Evolutionary conservation across 2,113 vertebrate genomes (phyloP).

Genomic region (Rhinogobius similis): DNA sequence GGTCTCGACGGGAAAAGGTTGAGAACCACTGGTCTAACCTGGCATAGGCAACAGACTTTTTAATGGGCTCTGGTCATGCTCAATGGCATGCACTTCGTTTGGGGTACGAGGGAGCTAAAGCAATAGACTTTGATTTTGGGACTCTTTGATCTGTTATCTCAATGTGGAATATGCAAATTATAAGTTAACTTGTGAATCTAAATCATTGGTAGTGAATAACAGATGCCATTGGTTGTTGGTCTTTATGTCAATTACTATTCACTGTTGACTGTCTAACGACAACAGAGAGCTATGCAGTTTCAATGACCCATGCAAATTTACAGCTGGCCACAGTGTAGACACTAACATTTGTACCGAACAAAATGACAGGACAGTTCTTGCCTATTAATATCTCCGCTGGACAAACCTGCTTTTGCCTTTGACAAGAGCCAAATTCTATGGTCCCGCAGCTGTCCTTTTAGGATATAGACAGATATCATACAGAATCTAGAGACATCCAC

Average conservation of each 20-base stretch:
- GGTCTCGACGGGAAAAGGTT: too few species aligned
- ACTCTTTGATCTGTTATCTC: neutral
- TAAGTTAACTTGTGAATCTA: neutral
- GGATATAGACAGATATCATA: neutral
- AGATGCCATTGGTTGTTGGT: neutral
- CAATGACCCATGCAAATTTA: neutral
- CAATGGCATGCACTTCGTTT: neutral
- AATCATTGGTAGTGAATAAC: neutral
- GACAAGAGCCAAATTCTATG: neutral
- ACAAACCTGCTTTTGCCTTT: conserved; percentile 1
- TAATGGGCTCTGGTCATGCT: neutral
- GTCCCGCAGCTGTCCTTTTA: conserved; percentile 22
- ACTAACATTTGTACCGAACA: neutral
- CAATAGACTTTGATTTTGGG: neutral
- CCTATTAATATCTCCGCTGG: neutral
- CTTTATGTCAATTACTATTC: neutral
- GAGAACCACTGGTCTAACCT: too few species aligned
- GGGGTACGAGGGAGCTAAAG: neutral
- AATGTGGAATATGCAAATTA: neutral
- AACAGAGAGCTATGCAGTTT: neutral
- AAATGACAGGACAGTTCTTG: neutral
- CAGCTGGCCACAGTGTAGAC: neutral
- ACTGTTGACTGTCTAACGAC: neutral
- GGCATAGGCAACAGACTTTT: too few species aligned
- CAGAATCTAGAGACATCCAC: conserved; percentile 6